These are phyloP conservation scores for Stenchaetothrips biformis DNA, from an alignment of 2,888 invertebrate species.

Conservation along the genomic window DNA sequence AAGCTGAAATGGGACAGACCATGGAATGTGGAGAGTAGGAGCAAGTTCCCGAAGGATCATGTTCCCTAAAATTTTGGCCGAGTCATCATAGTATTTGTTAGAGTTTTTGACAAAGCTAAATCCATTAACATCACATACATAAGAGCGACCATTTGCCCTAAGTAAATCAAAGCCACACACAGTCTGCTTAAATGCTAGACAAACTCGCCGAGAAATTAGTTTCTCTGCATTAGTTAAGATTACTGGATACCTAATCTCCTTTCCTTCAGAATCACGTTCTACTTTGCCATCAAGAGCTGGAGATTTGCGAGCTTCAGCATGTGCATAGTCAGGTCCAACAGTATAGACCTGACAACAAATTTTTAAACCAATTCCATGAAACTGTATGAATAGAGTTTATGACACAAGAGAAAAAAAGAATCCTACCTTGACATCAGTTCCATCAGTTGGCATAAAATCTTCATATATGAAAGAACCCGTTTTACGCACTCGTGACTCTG, in stretches of 20 bases:
- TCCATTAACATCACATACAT: conserved; percentile 99
- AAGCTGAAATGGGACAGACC: conserved; percentile 93
- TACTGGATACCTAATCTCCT: conserved; percentile 97
- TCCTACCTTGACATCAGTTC: conserved; percentile 65
- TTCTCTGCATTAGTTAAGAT: conserved; percentile 97
- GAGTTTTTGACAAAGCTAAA: conserved; percentile 99
- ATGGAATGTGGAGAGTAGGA: conserved; percentile 92
- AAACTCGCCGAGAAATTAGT: conserved; percentile 94
- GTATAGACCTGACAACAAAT: conserved; percentile 77
- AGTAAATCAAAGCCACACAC: conserved; percentile 98
- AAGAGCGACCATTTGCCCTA: conserved; percentile 97
- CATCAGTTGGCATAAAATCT: conserved; percentile 99
- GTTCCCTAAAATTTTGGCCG: conserved; percentile 95
- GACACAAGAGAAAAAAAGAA: conserved; percentile 12
- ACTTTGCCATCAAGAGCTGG: conserved; percentile 98
- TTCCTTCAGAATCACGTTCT: conserved; percentile 94
- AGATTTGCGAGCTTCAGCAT: conserved; percentile 97
- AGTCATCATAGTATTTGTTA: conserved; percentile 99
- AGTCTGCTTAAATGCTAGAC: conserved; percentile 93
- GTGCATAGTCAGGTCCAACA: conserved; percentile 98
- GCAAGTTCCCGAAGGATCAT: conserved; percentile 94
- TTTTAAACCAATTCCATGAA: conserved; percentile 1
- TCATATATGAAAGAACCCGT: conserved; percentile 99
- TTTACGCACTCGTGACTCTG: conserved; percentile 91
- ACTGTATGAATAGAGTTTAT: conserved; percentile 26